Base-by-base conservation (phyloP, 2,888 invertebrate species). In the Pseudococcus longispinus region DNA sequence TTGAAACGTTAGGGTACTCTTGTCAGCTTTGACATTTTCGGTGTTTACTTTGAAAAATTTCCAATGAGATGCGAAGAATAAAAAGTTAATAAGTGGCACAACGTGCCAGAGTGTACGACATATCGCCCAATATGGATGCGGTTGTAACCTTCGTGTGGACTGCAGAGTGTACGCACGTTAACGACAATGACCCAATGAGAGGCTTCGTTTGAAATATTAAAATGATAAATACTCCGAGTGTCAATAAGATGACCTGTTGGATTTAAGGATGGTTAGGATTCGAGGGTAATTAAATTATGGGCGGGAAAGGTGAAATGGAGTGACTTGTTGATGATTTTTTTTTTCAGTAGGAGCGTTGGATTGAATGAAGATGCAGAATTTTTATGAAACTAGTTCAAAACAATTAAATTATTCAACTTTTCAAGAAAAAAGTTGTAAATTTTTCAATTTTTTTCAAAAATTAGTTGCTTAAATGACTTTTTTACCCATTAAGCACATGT, bases 161-260 rank as follows among this genome's bases (percentile, higher is more conserved):
- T 51, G n/a, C n/a, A 51, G 51, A 51, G n/a, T 51, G 1, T 51
- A 51, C 51, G 51, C 26, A 37, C 74, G 74, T 37, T n/a, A 37
- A 74, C 74, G 74, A 74, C 74, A 74, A 74, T 74, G 74, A 74
- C 74, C 74, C 37, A 74, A 74, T 74, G 74, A 74, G 37, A 74
- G 20, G 23, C 23, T 26, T 26, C 60, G 23, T 60, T 65, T 65
- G 65, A 65, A 65, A 26, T 65, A 65, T 65, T 65, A 26, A 65
- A 65, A 65, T 26, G 23, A 65, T 65, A 26, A 65, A 23, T 65
- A 65, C 23, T 26, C n/a, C 3, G 15, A 8, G 51, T 51, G 51
- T 51, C 51, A 51, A 51, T 51, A 51, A 51, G 6, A 26, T 65
- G 65, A 65, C 65, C 65, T 13, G 65, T 0, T 65, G 51, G 18